These are phyloP conservation scores for Eospalax fontanierii DNA, from an alignment of 2,797 vertebrate genomes.

Conservation along the genomic window DNA sequence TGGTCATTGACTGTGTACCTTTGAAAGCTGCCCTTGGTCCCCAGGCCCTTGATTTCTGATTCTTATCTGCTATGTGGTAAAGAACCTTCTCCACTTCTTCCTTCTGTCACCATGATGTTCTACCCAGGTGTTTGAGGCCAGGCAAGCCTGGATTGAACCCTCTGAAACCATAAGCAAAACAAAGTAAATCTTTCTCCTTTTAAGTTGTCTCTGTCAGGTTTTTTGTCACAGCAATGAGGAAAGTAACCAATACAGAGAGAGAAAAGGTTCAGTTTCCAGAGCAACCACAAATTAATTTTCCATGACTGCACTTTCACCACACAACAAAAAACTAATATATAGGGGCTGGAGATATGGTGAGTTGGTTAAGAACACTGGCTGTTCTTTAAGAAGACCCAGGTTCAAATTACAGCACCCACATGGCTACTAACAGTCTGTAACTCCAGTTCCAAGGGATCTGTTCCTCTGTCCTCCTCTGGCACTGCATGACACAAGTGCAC, in stretches of 20 bases:
- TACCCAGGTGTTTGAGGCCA: neutral
- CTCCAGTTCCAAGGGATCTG: too few relatives aligned
- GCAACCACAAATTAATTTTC: slow-evolving; percentile 34
- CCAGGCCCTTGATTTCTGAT: neutral
- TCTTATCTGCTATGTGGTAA: neutral
- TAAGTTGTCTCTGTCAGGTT: neutral
- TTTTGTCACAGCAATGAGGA: neutral
- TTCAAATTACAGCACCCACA: too few relatives aligned
- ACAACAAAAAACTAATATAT: slow-evolving; percentile 16
- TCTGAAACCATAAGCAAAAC: neutral
- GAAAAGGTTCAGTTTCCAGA: slow-evolving; percentile 1
- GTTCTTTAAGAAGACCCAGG: too few relatives aligned
- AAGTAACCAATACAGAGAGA: neutral
- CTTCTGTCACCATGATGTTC: neutral
- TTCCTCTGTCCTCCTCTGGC: too few relatives aligned
- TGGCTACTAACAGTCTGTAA: too few relatives aligned
- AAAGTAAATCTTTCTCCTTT: neutral
- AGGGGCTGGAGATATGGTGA: too few relatives aligned
- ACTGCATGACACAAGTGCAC: too few relatives aligned
- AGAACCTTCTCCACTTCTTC: neutral
- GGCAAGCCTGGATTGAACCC: neutral
- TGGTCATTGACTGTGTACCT: neutral
- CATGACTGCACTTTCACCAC: slow-evolving; percentile 30
- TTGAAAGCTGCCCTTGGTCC: neutral
- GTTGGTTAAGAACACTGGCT: too few relatives aligned